Percentiles rank a stretch among this genome's conserved stretches.
Evolutionary conservation across 2,888 invertebrate species (phyloP).

Genomic region (Caenorhabditis wallacei): DNA sequence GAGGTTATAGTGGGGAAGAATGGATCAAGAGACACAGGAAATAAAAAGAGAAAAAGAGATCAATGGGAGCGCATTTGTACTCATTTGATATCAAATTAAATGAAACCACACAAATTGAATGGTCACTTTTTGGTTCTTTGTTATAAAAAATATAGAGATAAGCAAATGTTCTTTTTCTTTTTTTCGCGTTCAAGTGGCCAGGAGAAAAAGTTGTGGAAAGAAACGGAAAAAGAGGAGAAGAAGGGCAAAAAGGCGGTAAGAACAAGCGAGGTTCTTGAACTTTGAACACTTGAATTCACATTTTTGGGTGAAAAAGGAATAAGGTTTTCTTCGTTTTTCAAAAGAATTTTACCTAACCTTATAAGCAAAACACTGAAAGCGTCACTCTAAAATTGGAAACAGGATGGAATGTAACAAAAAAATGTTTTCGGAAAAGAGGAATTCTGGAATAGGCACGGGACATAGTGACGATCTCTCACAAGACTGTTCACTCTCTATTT

Average conservation of each 20-base stretch:
- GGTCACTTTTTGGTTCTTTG: background rate
- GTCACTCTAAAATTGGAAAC: background rate
- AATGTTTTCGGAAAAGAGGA: background rate
- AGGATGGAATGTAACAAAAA: background rate
- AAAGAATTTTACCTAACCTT: constrained; percentile 19
- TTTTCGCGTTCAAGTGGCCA: constrained; percentile 43
- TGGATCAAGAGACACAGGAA: constrained; percentile 23
- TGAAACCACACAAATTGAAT: constrained; percentile 4
- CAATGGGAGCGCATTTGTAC: constrained; percentile 20
- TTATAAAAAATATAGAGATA: constrained; percentile 4
- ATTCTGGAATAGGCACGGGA: background rate
- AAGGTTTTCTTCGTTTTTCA: background rate
- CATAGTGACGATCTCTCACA: background rate
- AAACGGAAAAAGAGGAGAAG: constrained; percentile 1
- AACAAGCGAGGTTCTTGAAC: constrained; percentile 43
- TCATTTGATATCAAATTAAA: constrained; percentile 28
- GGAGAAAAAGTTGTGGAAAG: background rate
- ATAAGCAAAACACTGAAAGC: background rate
- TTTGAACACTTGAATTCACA: constrained; percentile 34
- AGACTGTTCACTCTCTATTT: background rate
- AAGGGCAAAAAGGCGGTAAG: constrained; percentile 11
- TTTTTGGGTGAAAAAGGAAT: background rate
- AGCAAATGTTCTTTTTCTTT: constrained; percentile 21
- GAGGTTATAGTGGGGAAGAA: background rate
- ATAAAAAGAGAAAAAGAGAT: constrained; percentile 16